Evolutionary conservation across 2,797 vertebrate species (phyloP), one percentile per base, ranked within the genome.

Genomic region (Pseudochirops cupreus): DNA sequence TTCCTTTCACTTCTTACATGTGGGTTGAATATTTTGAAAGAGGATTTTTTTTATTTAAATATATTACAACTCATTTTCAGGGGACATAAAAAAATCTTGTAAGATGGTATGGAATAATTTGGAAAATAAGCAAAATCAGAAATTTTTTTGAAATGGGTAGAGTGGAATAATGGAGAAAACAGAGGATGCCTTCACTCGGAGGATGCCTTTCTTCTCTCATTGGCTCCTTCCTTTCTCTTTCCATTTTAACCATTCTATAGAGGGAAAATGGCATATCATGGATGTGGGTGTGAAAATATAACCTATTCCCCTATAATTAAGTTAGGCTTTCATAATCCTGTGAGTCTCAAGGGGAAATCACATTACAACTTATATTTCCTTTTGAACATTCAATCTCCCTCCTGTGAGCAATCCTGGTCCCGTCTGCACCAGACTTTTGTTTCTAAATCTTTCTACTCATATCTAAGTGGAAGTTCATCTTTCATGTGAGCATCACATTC

Each of bases 271-370:
- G 91, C 93, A 2, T 96, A 39, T 95, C 50, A 93, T 92, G 54
- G 96, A 94, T 57, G 56, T 93, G 12, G 91, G 92, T 62, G 92
- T 93, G 89, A 96, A 97, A 98, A 97, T 24, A 93, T 39, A 97
- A 94, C 90, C 94, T 97, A 21, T 97, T 97, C 16, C 82, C 18
- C 93, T 94, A 96, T 98, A 97, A 97, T 98, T 97, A 98, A 97
- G 92, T 98, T 97, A 91, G 91, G 12, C 92, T 94, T 95, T 91
- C 94, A 97, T 54, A 98, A 93, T 96, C 92, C 96, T 97, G 31
- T 98, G 93, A 90, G 9, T 97, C 92, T 96, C 74, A n/a, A 93
- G 95, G 94, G 93, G 5, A 90, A 96, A 96, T 97, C 97, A 91
- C 95, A 53, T 94, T 16, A 0, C 95, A 95, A 94, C 33, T 46